Conservation (phyloP, 2,888 invertebrate genomes). For the Geophilus truncorum region DNA sequence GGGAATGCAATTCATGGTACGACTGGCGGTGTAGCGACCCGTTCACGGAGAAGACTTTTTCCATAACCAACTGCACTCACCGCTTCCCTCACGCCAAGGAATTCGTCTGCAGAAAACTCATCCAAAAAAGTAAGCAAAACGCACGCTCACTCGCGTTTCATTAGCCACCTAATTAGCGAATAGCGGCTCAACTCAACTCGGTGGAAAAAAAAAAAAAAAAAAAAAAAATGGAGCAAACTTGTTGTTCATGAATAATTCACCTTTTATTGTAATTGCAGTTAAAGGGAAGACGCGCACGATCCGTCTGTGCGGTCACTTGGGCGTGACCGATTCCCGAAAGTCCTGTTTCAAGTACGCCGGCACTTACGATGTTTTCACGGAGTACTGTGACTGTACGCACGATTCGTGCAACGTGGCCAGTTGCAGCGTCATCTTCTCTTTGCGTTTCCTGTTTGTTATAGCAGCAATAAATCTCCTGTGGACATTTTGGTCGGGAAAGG, state of each 20-base stretch:
- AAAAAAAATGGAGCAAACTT: no score
- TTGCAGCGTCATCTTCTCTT: not conserved
- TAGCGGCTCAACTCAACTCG: no score
- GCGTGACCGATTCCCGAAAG: slow-evolving; percentile 80
- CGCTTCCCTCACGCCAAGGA: not conserved
- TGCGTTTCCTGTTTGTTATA: not conserved
- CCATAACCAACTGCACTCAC: slow-evolving; percentile 13
- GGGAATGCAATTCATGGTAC: slow-evolving; percentile 38
- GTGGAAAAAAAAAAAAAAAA: no score
- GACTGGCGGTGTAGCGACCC: slow-evolving; percentile 37
- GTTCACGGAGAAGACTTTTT: not conserved
- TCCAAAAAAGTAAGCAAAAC: slow-evolving; percentile 27
- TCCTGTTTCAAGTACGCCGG: slow-evolving; percentile 86
- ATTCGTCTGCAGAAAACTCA: slow-evolving; percentile 8
- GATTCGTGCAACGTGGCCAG: slow-evolving; percentile 76
- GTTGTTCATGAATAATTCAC: not conserved
- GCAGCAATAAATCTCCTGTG: not conserved
- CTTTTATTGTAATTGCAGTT: slow-evolving; percentile 54
- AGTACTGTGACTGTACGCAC: slow-evolving; percentile 88
- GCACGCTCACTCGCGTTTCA: no score
- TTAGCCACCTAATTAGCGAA: no score
- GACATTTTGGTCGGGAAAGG: no score
- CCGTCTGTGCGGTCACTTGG: slow-evolving; percentile 80
- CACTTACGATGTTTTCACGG: slow-evolving; percentile 87
- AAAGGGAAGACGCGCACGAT: slow-evolving; percentile 83